These are phyloP conservation scores for Teleogryllus occipitalis DNA, from an alignment of 1,140 invertebrate genomes.

Conservation along the genomic window DNA sequence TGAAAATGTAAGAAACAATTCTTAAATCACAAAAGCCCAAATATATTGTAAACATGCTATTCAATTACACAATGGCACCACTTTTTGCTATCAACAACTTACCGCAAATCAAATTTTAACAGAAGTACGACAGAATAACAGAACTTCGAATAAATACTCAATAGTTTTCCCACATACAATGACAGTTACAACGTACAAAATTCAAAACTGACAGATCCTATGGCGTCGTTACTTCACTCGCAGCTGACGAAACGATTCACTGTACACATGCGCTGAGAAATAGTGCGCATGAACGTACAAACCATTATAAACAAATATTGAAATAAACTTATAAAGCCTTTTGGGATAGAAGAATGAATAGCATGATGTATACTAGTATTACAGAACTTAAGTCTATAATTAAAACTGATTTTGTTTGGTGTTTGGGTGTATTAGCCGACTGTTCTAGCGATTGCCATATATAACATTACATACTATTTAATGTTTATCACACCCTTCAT, in stretches of 20 bases:
- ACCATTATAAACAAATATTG: neutral
- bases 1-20: neutral
- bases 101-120: neutral
- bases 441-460: neutral
- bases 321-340: neutral
- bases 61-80: no score
- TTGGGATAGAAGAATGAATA: neutral
- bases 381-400: neutral
- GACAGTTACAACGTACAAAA: neutral
- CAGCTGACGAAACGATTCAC: neutral
- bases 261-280: neutral
- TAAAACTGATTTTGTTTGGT: no score
- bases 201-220: slow-evolving; percentile 1
- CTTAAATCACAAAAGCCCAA: neutral
- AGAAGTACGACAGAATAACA: neutral
- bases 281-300: neutral
- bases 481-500: no score
- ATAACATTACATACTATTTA: neutral
- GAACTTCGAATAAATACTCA: neutral
- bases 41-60: no score
- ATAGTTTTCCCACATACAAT: neutral
- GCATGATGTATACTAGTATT: neutral
- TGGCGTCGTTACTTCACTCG: neutral
- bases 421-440: no score
- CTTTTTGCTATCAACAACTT: neutral